Evolutionary conservation across 2,888 invertebrate species (phyloP).

Genomic region (Phania funesta): DNA sequence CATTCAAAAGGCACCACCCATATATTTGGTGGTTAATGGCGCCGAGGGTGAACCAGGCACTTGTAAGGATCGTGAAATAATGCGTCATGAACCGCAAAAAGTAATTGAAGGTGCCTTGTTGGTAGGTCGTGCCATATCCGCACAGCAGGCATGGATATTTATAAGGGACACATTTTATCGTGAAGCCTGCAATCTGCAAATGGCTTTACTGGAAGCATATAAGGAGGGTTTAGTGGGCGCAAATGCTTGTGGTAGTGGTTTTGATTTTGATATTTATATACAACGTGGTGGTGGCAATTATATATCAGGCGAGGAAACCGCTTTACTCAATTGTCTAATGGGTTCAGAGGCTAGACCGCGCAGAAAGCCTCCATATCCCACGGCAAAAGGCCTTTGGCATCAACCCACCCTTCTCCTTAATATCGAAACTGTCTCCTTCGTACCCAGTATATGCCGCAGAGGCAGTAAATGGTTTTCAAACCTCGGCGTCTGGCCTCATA

Average conservation of each 20-base stretch:
- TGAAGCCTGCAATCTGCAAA: conserved; percentile 98
- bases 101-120: conserved; percentile 95
- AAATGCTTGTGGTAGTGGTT: conserved; percentile 96
- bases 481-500: conserved; percentile 93
- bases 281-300: conserved; percentile 99
- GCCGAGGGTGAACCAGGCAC: conserved; percentile 97
- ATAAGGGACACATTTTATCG: conserved; percentile 99
- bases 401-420: conserved; percentile 99
- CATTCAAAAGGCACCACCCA: conserved; percentile 98
- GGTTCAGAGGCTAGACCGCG: conserved; percentile 98
- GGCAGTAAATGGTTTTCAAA: conserved; percentile 97
- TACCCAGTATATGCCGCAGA: conserved; percentile 95
- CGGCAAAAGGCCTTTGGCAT: conserved; percentile 97
- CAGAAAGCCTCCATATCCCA: conserved; percentile 99
- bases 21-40: conserved; percentile 97
- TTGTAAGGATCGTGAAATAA: conserved; percentile 98
- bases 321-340: conserved; percentile 97
- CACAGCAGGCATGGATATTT: conserved; percentile 97
- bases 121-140: conserved; percentile 96
- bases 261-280: conserved; percentile 96
- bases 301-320: conserved; percentile 99
- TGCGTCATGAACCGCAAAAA: conserved; percentile 99
- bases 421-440: conserved; percentile 97
- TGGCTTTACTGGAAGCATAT: conserved; percentile 97
- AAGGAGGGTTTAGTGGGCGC: conserved; percentile 95